phyloP scores from a whole-genome alignment of 2,797 vertebrate species.

The Phrynocephalus vlangalii region DNA sequence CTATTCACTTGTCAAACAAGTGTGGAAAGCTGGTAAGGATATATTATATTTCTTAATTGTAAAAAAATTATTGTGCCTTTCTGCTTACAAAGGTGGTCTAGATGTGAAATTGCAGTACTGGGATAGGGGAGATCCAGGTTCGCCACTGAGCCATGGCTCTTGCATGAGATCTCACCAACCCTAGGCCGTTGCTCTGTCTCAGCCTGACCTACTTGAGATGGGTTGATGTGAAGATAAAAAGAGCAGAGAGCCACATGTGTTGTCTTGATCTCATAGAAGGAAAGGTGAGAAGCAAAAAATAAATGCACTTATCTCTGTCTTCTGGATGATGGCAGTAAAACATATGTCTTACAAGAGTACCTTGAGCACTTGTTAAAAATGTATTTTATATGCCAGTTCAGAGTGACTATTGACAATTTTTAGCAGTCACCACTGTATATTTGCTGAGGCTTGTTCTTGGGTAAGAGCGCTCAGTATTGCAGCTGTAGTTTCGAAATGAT shows the following conservation, averaged over 20 bases:
- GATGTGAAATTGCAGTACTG: background rate
- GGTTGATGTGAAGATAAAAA: background rate
- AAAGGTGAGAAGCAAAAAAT: background rate
- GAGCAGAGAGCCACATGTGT: background rate
- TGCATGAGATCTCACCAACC: background rate
- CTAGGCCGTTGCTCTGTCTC: background rate
- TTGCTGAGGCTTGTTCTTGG: background rate
- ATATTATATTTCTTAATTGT: no score
- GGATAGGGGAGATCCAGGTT: background rate
- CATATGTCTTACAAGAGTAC: background rate
- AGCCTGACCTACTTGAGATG: background rate
- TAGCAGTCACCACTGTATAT: background rate
- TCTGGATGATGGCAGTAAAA: background rate
- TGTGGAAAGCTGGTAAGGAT: background rate
- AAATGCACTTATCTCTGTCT: background rate
- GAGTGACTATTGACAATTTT: background rate
- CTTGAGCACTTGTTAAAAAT: background rate
- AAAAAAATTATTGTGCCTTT: no score
- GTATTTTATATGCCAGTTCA: background rate
- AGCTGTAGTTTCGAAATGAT: background rate
- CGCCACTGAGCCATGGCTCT: background rate
- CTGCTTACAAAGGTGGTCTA: background rate
- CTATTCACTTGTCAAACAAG: background rate
- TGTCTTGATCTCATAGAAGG: background rate
- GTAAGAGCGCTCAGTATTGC: background rate